These are phyloP conservation scores for Lophius americanus DNA, from an alignment of 2,797 vertebrate species.

Conservation along the genomic window DNA sequence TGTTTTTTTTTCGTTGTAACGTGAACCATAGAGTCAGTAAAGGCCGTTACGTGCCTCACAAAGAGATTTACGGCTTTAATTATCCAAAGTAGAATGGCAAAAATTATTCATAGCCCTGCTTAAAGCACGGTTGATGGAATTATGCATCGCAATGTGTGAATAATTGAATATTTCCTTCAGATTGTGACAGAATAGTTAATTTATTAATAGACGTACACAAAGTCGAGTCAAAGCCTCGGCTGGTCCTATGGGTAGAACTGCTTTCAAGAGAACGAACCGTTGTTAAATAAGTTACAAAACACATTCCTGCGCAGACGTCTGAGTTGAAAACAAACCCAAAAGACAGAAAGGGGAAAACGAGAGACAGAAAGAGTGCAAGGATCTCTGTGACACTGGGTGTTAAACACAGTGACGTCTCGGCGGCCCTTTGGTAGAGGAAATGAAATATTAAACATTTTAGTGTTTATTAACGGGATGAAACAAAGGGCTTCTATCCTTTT, in stretches of 20 bases:
- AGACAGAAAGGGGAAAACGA: constrained; percentile 58
- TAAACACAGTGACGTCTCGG: constrained; percentile 76
- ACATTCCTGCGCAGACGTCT: constrained; percentile 68
- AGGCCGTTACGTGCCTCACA: constrained; percentile 68
- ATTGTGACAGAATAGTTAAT: constrained; percentile 86
- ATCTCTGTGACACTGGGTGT: constrained; percentile 70
- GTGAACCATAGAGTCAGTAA: constrained; percentile 68
- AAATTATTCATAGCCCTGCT: constrained; percentile 82
- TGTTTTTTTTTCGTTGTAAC: constrained; percentile 76
- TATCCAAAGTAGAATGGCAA: constrained; percentile 82
- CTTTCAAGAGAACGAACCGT: constrained; percentile 82
- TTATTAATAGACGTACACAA: constrained; percentile 86
- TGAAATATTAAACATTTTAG: constrained; percentile 84
- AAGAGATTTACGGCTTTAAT: constrained; percentile 85
- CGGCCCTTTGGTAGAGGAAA: constrained; percentile 72
- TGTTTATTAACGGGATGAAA: constrained; percentile 87
- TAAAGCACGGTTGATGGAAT: constrained; percentile 82
- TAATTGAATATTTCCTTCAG: constrained; percentile 85
- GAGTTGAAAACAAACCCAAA: constrained; percentile 81
- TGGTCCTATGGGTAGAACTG: constrained; percentile 81
- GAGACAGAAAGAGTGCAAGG: constrained; percentile 31
- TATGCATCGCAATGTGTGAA: constrained; percentile 84
- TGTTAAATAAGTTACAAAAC: constrained; percentile 85
- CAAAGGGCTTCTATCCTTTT: constrained; percentile 85
- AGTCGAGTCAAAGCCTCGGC: constrained; percentile 80